These are phyloP conservation scores for Dascyllus trimaculatus DNA, from an alignment of 2,113 vertebrate species.

Conservation along the genomic window DNA sequence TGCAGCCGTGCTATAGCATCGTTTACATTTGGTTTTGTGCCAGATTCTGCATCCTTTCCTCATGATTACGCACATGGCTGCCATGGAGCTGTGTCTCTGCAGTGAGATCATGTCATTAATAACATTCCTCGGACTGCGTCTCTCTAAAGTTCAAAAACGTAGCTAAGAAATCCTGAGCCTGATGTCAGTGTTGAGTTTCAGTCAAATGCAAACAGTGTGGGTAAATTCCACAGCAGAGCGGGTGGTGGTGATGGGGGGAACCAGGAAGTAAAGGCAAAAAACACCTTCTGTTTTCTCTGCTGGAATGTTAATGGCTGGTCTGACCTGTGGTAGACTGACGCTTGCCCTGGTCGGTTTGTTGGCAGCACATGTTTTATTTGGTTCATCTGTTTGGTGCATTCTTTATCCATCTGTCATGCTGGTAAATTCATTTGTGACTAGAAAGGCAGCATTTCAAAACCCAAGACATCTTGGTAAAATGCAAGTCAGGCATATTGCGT, in stretches of 20 bases:
- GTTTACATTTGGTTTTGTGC: conserved; percentile 32
- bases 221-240: conserved; percentile 58
- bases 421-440: conserved; percentile 1
- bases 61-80: not conserved
- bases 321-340: conserved; percentile 46
- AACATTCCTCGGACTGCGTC: conserved; percentile 4
- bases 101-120: not conserved
- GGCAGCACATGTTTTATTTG: not conserved
- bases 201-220: conserved; percentile 58
- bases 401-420: conserved; percentile 2
- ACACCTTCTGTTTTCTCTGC: conserved; percentile 65
- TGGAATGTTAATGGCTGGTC: conserved; percentile 72
- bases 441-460: no score
- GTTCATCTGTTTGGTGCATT: conserved; percentile 14
- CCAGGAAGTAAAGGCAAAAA: conserved; percentile 57
- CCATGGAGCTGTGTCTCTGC: not conserved
- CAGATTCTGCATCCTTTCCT: conserved; percentile 7
- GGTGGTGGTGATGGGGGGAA: conserved; percentile 1
- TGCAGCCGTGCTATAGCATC: not conserved
- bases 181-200: conserved; percentile 53
- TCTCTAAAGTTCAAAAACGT: conserved; percentile 29
- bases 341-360: conserved; percentile 4
- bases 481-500: no score
- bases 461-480: no score
- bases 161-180: conserved; percentile 7